A percentile compares a stretch with the other conserved stretches of the same genome.
phyloP scores from a whole-genome alignment of 2,797 vertebrate species.

The Sebastes flavidus region DNA sequence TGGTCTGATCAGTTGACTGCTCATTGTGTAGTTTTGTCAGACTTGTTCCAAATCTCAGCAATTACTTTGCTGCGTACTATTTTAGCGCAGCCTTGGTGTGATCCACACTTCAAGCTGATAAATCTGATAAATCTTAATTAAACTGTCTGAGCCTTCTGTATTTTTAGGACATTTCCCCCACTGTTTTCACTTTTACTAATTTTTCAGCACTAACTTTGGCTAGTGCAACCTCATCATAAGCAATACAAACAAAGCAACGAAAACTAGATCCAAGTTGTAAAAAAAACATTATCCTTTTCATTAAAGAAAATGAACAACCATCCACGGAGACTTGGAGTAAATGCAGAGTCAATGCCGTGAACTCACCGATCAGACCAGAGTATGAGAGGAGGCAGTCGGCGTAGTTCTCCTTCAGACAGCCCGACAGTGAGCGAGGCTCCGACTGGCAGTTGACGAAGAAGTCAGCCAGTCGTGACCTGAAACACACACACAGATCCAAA shows the following conservation, averaged over 20 bases:
- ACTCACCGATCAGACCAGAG: slow-evolving; percentile 96
- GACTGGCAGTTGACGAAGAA: slow-evolving; percentile 98
- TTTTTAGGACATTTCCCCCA: background rate
- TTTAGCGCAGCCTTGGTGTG: no score
- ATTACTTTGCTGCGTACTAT: no score
- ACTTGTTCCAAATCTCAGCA: no score
- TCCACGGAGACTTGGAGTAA: background rate
- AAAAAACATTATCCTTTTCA: background rate
- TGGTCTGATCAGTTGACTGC: no score
- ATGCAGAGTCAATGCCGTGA: background rate
- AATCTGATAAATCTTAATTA: background rate
- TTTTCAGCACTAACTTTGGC: no score
- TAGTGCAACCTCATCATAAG: no score
- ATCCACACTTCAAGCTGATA: background rate
- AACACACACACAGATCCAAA: slow-evolving; percentile 32
- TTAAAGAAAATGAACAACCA: background rate
- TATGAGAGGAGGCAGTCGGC: slow-evolving; percentile 97
- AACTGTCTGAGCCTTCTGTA: background rate
- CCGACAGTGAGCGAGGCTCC: slow-evolving; percentile 90
- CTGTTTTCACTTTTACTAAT: background rate
- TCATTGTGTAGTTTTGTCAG: no score
- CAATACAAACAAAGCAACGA: no score
- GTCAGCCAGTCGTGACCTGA: slow-evolving; percentile 96
- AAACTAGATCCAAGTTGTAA: no score
- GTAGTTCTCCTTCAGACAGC: slow-evolving; percentile 97